Evolutionary conservation across 2,888 invertebrate species (phyloP).

Genomic region (Nomada lathburiana): DNA sequence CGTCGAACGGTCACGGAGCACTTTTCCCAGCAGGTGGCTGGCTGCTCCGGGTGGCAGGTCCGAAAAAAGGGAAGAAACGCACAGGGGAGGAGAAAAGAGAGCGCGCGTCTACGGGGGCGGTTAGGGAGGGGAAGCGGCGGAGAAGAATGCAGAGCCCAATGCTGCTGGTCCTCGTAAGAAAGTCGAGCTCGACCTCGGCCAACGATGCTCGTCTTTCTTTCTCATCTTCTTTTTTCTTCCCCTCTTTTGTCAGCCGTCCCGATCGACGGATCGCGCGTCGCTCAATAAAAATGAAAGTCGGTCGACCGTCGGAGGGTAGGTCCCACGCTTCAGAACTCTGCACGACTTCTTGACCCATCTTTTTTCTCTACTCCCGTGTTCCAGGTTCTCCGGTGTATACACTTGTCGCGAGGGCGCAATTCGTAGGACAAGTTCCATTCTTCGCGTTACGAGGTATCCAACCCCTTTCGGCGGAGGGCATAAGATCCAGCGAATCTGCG

Average conservation of each 20-base stretch:
- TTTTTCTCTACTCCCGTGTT: neutral
- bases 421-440: neutral
- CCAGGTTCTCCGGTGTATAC: neutral
- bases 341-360: constrained; percentile 38
- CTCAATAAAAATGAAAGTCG: constrained; percentile 74
- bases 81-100: constrained; percentile 34
- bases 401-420: constrained; percentile 3
- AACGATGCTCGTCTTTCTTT: constrained; percentile 28
- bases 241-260: constrained; percentile 21
- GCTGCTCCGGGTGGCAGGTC: constrained; percentile 70
- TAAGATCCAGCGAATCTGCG: no score
- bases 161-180: constrained; percentile 62
- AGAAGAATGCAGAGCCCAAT: constrained; percentile 54
- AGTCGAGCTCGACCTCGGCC: constrained; percentile 67
- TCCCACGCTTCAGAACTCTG: constrained; percentile 30
- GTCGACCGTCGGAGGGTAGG: constrained; percentile 55
- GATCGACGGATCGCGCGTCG: constrained; percentile 66
- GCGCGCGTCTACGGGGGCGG: constrained; percentile 31
- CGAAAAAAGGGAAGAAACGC: constrained; percentile 55
- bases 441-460: no score
- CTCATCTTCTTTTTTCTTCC: constrained; percentile 17
- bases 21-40: constrained; percentile 82
- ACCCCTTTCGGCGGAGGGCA: no score
- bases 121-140: constrained; percentile 33
- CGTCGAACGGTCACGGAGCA: constrained; percentile 74